Evolutionary conservation across 1,140 invertebrate genomes (phyloP), one percentile per base, ranked within the genome.

Genomic region (Pemphigus obesinymphae): DNA sequence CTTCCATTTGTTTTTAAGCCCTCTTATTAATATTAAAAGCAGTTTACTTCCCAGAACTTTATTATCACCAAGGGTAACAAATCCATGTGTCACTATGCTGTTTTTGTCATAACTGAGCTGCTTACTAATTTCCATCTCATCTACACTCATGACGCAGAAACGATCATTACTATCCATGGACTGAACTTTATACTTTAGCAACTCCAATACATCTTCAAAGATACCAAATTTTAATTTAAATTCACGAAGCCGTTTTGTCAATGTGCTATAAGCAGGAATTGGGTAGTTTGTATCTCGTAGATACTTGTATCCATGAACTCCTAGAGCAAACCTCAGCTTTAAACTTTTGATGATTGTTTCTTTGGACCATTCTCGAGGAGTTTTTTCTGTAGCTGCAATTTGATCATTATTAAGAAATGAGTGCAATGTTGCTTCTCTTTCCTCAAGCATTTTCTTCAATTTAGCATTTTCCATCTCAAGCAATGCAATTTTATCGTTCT

Each of bases 281-380:
- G 76, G 76, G 40, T 58, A 81, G 17, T 63, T 63, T 13, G 50
- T 81, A 37, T 37, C 48, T 34, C 76, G 53, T 34, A 61, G 76
- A 81, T 37, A 81, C 17, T 55, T 37, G 34, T 81, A 80, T 34
- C 75, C 53, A 34, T 53, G 40, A 34, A 81, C 20, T 58, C 76
- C 76, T 13, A 81, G 10, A n/a, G 76, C 26, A 61, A 81, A 81
- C 40, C 76, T 55, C 23, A 43, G 26, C 76, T 81, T 55, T 37
- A 81, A 40, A 0, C 76, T 15, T 45, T 81, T 37, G 8, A 58
- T 61, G 23, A 81, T 63, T 37, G 15, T 61, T 37, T 81, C 55
- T 2, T 34, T 61, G n/a, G 48, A 55, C 76, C 76, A 81, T 63
- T 81, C 29, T 81, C 26, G 55, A 11, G 26, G 55, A 58, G 13